Conservation (phyloP, 2,797 vertebrate species). For the Nannoperca obscura region DNA sequence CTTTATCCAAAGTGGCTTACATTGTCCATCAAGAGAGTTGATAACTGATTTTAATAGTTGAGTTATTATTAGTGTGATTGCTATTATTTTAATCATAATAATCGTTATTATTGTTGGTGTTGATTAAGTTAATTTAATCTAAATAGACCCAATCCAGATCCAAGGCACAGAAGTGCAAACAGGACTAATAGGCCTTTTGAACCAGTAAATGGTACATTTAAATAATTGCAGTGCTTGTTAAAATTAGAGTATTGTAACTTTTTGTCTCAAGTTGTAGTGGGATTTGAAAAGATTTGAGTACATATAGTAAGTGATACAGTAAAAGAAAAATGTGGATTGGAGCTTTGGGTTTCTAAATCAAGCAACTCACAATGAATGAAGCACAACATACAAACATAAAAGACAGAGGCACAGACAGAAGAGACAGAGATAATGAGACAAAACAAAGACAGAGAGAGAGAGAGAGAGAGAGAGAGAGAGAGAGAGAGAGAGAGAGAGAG, state of each 20-base stretch:
- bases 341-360: constrained; percentile 52
- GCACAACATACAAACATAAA: constrained; percentile 46
- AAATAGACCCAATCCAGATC: constrained; percentile 71
- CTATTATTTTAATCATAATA: constrained; percentile 27
- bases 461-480: no score
- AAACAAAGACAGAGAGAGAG: constrained; percentile 44
- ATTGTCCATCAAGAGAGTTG: constrained; percentile 11
- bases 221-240: not conserved
- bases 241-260: not conserved
- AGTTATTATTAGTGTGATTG: constrained; percentile 48
- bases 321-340: constrained; percentile 67
- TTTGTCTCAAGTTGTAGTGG: not conserved
- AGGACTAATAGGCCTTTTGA: not conserved
- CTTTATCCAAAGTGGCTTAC: not conserved
- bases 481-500: no score
- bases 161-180: constrained; percentile 2
- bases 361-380: constrained; percentile 57
- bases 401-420: constrained; percentile 48
- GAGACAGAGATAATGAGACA: constrained; percentile 34
- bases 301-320: not conserved
- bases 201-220: constrained; percentile 2
- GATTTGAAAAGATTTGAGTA: not conserved
- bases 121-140: constrained; percentile 46
- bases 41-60: constrained; percentile 18
- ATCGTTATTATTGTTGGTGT: constrained; percentile 48